Percentiles rank a stretch among this genome's conserved stretches.
Conservation (phyloP, 2,888 invertebrate genomes). For the Selenia dentaria region DNA sequence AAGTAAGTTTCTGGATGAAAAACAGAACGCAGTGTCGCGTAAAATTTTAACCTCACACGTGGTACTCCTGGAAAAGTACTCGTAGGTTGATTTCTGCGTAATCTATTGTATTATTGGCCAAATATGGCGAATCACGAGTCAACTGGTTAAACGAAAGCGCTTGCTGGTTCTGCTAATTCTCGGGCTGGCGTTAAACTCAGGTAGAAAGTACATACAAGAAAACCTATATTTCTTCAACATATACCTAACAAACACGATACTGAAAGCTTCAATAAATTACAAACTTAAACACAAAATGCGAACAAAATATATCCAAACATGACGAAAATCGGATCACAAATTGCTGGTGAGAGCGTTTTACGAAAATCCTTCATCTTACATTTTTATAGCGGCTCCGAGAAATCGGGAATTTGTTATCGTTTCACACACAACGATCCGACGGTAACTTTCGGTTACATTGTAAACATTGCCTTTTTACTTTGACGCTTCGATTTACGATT, state of each 20-base stretch:
- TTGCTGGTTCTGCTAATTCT: too few species aligned
- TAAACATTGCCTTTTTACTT: conserved; percentile 21
- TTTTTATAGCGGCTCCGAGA: conserved; percentile 10
- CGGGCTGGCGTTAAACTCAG: too few species aligned
- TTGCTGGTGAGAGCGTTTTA: conserved; percentile 12
- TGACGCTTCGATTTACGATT: conserved; percentile 20
- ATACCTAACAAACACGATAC: neutral
- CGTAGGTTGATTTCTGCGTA: too few species aligned
- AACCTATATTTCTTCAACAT: too few species aligned
- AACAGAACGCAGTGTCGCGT: too few species aligned
- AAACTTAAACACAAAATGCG: conserved; percentile 5
- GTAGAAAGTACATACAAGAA: too few species aligned
- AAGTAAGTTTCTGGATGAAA: too few species aligned
- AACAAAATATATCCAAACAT: conserved; percentile 11
- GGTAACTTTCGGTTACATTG: conserved; percentile 19
- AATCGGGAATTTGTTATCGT: conserved; percentile 33
- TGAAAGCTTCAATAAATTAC: neutral
- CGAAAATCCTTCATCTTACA: conserved; percentile 22
- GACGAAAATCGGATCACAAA: conserved; percentile 11
- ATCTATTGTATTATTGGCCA: too few species aligned
- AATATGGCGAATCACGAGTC: too few species aligned
- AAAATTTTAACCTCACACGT: too few species aligned
- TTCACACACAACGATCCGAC: conserved; percentile 9
- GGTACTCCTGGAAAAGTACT: too few species aligned
- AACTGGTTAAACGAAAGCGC: too few species aligned